Conservation (phyloP, 2,797 vertebrate genomes). For the Sebastolobus alascanus region DNA sequence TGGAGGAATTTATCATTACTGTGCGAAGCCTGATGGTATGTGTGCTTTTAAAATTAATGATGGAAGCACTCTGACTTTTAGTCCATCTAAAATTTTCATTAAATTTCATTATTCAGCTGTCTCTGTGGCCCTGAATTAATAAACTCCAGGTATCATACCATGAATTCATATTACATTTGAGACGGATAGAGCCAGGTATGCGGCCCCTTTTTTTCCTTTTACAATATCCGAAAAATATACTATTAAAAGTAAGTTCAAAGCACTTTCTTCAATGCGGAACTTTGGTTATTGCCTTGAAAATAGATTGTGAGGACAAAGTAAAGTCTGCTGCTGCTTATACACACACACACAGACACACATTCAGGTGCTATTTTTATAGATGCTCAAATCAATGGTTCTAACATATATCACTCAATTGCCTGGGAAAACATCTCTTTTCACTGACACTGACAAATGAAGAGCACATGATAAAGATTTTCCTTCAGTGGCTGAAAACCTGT, state of each 20-base stretch:
- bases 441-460: slow-evolving; percentile 81
- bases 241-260: slow-evolving; percentile 66
- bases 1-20: slow-evolving; percentile 73
- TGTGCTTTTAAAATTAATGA: slow-evolving; percentile 85
- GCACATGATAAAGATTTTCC: slow-evolving; percentile 66
- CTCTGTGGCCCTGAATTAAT: slow-evolving; percentile 85
- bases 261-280: slow-evolving; percentile 27
- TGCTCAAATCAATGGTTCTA: slow-evolving; percentile 75
- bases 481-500: slow-evolving; percentile 46
- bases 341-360: slow-evolving; percentile 18
- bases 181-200: slow-evolving; percentile 40
- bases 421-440: slow-evolving; percentile 73
- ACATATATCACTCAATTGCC: slow-evolving; percentile 73
- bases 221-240: slow-evolving; percentile 63
- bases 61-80: slow-evolving; percentile 83
- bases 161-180: slow-evolving; percentile 80
- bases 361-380: slow-evolving; percentile 57
- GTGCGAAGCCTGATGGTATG: slow-evolving; percentile 66
- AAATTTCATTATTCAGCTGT: slow-evolving; percentile 85
- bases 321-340: background rate
- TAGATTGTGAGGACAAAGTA: slow-evolving; percentile 31
- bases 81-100: slow-evolving; percentile 85
- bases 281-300: slow-evolving; percentile 55
- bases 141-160: slow-evolving; percentile 77
- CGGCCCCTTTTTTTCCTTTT: slow-evolving; percentile 16